Evolutionary conservation across 2,113 vertebrate species (phyloP).

Genomic region (Atrichornis clamosus): DNA sequence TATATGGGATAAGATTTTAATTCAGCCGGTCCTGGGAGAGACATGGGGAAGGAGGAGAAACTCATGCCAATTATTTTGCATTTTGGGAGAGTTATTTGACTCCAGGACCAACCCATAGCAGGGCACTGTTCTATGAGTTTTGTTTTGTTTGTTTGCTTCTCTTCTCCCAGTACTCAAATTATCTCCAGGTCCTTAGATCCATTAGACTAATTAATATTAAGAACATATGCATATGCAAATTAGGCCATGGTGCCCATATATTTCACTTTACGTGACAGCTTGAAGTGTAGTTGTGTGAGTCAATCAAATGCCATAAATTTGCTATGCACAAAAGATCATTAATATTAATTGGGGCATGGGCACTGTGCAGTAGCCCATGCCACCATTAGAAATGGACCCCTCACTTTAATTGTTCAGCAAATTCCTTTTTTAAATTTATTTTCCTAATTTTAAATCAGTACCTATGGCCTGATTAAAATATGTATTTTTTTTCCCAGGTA

Average conservation of each 20-base stretch:
- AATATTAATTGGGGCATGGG: slow-evolving; percentile 78
- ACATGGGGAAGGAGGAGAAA: slow-evolving; percentile 1
- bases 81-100: slow-evolving; percentile 55
- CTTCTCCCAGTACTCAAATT: slow-evolving; percentile 58
- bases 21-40: background rate
- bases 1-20: slow-evolving; percentile 25
- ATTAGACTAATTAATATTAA: slow-evolving; percentile 80
- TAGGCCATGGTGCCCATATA: slow-evolving; percentile 63
- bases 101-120: background rate
- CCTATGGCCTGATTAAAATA: slow-evolving; percentile 72
- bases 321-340: slow-evolving; percentile 76
- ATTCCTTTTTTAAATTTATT: background rate
- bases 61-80: background rate
- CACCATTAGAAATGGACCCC: slow-evolving; percentile 70
- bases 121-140: background rate
- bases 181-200: slow-evolving; percentile 63
- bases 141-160: slow-evolving; percentile 26
- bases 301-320: slow-evolving; percentile 79
- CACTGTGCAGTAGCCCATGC: slow-evolving; percentile 73
- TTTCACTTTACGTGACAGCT: slow-evolving; percentile 76
- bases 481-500: slow-evolving; percentile 71
- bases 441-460: background rate
- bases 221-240: slow-evolving; percentile 81
- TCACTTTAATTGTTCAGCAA: slow-evolving; percentile 66
- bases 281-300: slow-evolving; percentile 76